Evolutionary conservation across 2,888 invertebrate genomes (phyloP).

Genomic region (Morinoia aosen): DNA sequence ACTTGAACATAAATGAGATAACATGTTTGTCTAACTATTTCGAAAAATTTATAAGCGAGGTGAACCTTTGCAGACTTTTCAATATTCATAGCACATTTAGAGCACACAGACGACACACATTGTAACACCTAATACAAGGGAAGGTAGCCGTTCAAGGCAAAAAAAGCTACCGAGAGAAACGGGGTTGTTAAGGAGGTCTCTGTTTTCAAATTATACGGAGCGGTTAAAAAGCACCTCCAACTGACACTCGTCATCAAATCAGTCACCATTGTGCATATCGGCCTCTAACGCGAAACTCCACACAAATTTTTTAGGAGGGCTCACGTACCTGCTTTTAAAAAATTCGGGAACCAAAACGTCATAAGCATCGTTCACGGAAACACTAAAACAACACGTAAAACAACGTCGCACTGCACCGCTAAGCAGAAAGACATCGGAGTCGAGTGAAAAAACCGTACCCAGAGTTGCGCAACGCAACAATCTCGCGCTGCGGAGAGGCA

Average conservation of each 20-base stretch:
- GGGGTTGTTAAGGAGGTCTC: neutral
- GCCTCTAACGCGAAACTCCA: neutral
- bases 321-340: neutral
- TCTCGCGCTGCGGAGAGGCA: neutral
- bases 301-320: neutral
- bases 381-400: neutral
- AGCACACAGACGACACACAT: neutral
- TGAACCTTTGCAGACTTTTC: neutral
- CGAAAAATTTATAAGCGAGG: neutral
- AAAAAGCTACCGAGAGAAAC: neutral
- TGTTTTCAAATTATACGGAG: neutral
- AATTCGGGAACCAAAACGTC: neutral
- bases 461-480: neutral
- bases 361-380: neutral
- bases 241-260: neutral
- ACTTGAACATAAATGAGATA: neutral
- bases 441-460: neutral
- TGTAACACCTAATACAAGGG: neutral
- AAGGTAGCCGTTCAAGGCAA: neutral
- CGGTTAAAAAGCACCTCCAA: neutral
- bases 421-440: neutral
- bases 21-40: neutral
- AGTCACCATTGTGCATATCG: neutral
- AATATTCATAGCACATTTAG: neutral
- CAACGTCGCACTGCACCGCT: neutral